These are phyloP conservation scores for Pelodytes ibericus DNA, from an alignment of 2,797 vertebrate species.

Conservation along the genomic window DNA sequence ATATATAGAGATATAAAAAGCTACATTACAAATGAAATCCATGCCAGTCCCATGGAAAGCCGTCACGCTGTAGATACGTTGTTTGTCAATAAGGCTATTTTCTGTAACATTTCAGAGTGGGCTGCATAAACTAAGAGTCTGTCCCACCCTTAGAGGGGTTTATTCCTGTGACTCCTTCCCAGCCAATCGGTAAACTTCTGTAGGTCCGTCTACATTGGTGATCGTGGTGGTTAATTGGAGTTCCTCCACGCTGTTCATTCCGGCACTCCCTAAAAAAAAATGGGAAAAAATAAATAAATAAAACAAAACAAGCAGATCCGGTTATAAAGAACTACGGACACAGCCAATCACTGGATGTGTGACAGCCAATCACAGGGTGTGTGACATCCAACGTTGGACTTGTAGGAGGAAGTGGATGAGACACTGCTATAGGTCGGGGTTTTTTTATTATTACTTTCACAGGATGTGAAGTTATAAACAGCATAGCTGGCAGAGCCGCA, in stretches of 20 bases:
- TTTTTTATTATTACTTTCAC: too few relatives aligned
- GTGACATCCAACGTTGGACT: too few relatives aligned
- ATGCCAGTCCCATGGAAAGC: conserved; percentile 35
- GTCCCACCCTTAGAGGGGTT: conserved; percentile 13
- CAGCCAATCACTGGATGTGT: too few relatives aligned
- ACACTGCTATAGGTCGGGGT: too few relatives aligned
- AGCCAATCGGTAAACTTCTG: conserved; percentile 90
- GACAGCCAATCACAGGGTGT: too few relatives aligned
- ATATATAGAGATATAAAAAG: conserved; percentile 42
- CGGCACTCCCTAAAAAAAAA: conserved; percentile 75
- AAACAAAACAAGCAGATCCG: not conserved
- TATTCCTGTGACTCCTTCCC: conserved; percentile 94
- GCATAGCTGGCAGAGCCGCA: too few relatives aligned
- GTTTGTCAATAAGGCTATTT: conserved; percentile 11
- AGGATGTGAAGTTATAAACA: too few relatives aligned
- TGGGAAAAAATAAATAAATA: conserved; percentile 45
- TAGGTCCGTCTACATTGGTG: conserved; percentile 90
- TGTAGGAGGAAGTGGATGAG: too few relatives aligned
- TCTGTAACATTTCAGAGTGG: conserved; percentile 32
- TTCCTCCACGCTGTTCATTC: conserved; percentile 86
- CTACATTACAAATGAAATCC: conserved; percentile 45
- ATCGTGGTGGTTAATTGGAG: conserved; percentile 94
- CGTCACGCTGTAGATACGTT: conserved; percentile 38
- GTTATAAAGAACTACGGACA: too few relatives aligned
- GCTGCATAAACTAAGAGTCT: conserved; percentile 27